These are phyloP conservation scores for Antitype chi DNA, from an alignment of 2,888 invertebrate species.

Conservation along the genomic window DNA sequence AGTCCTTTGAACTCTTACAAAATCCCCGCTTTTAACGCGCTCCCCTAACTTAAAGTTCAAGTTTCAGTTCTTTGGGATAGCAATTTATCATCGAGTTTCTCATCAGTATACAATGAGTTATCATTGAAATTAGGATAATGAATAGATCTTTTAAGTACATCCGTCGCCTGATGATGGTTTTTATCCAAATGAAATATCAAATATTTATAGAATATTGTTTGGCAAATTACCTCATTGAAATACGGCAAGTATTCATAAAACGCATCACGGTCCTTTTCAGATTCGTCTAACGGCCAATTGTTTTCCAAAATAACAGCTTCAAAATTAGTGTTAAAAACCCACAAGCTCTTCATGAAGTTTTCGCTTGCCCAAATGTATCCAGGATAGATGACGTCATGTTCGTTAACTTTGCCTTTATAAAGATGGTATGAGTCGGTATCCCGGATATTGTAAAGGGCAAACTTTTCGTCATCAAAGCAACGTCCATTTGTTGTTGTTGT, in stretches of 20 bases:
- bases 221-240: constrained; percentile 85
- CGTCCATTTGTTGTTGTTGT: constrained; percentile 26
- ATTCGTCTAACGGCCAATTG: constrained; percentile 89
- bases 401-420: constrained; percentile 75
- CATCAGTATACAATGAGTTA: constrained; percentile 29
- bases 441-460: constrained; percentile 71
- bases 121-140: constrained; percentile 15
- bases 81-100: constrained; percentile 38
- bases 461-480: constrained; percentile 67
- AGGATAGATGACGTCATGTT: constrained; percentile 78
- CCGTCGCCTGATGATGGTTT: not conserved
- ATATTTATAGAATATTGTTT: not conserved
- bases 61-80: not conserved
- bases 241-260: constrained; percentile 85
- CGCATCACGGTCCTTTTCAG: constrained; percentile 78
- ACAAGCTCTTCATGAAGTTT: constrained; percentile 75
- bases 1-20: not conserved
- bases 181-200: not conserved
- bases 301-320: constrained; percentile 89
- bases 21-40: not conserved
- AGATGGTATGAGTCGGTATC: constrained; percentile 64
- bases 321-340: constrained; percentile 73
- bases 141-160: constrained; percentile 13
- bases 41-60: constrained; percentile 13
- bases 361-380: constrained; percentile 70